Evolutionary conservation across 2,888 invertebrate species (phyloP).

Genomic region (Hecatera dysodea): DNA sequence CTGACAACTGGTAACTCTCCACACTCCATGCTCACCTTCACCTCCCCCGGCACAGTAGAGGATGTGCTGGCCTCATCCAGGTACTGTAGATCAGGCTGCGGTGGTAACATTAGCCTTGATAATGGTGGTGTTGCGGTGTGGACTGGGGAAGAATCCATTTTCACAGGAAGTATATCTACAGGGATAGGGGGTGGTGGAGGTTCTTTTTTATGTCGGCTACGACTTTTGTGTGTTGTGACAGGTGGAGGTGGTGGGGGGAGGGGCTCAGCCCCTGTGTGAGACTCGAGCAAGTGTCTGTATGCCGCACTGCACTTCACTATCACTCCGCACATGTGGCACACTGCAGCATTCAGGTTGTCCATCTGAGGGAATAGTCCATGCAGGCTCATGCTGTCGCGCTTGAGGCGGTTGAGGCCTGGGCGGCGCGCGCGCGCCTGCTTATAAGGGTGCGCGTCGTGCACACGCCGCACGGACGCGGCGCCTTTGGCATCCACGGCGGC

Average conservation of each 20-base stretch:
- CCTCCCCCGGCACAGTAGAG: constrained; percentile 80
- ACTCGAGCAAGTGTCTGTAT: constrained; percentile 93
- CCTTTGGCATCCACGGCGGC: constrained; percentile 80
- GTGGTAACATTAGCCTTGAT: constrained; percentile 84
- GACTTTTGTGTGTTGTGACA: constrained; percentile 76
- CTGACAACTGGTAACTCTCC: constrained; percentile 89
- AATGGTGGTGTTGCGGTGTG: constrained; percentile 82
- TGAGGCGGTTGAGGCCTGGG: constrained; percentile 89
- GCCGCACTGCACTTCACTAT: constrained; percentile 95
- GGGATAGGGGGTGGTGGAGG: constrained; percentile 80
- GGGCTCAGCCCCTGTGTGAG: constrained; percentile 86
- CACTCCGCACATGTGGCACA: constrained; percentile 94
- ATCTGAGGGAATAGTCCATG: constrained; percentile 95
- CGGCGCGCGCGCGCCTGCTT: constrained; percentile 80
- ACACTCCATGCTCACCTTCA: constrained; percentile 86
- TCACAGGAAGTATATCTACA: constrained; percentile 79
- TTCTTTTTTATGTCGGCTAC: constrained; percentile 86
- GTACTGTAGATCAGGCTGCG: constrained; percentile 84
- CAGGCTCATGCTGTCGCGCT: constrained; percentile 92
- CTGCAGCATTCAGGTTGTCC: constrained; percentile 94
- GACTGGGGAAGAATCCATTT: constrained; percentile 82
- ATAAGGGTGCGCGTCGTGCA: constrained; percentile 78
- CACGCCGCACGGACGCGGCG: constrained; percentile 76
- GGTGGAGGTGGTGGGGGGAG: constrained; percentile 87
- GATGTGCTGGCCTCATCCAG: constrained; percentile 82